Conservation (phyloP, 2,797 vertebrate species). For the Gephyroberyx darwinii region DNA sequence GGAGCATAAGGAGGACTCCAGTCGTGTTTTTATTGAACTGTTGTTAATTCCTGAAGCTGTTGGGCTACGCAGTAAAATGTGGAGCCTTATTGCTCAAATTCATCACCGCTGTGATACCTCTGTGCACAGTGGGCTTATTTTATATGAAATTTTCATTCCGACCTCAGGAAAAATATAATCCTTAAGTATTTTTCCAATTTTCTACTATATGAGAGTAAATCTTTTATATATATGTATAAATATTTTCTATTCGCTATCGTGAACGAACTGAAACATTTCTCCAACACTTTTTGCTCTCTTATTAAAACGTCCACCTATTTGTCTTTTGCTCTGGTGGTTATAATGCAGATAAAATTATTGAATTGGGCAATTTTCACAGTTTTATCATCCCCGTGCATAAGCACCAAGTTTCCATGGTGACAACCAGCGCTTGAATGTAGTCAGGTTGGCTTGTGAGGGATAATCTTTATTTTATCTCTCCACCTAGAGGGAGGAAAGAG, state of each 20-base stretch:
- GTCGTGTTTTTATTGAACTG: constrained; percentile 15
- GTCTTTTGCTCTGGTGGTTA: constrained; percentile 29
- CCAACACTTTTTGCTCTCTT: not conserved
- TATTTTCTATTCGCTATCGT: not conserved
- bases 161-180: not conserved
- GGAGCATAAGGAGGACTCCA: not conserved
- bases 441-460: constrained; percentile 40
- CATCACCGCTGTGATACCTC: not conserved
- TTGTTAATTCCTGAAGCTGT: constrained; percentile 2
- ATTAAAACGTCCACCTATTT: not conserved
- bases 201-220: not conserved
- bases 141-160: not conserved
- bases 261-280: constrained; percentile 4
- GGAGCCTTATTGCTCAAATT: not conserved
- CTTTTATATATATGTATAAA: not conserved
- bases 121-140: not conserved
- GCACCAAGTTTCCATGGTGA: constrained; percentile 57
- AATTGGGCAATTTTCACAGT: constrained; percentile 49
- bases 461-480: constrained; percentile 63
- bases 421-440: constrained; percentile 18
- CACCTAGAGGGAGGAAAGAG: constrained; percentile 40
- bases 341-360: constrained; percentile 36
- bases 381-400: constrained; percentile 47
- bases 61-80: not conserved
- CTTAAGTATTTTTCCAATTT: not conserved